phyloP scores from a whole-genome alignment of 2,888 invertebrate species.

The Caenorhabditis becei region DNA sequence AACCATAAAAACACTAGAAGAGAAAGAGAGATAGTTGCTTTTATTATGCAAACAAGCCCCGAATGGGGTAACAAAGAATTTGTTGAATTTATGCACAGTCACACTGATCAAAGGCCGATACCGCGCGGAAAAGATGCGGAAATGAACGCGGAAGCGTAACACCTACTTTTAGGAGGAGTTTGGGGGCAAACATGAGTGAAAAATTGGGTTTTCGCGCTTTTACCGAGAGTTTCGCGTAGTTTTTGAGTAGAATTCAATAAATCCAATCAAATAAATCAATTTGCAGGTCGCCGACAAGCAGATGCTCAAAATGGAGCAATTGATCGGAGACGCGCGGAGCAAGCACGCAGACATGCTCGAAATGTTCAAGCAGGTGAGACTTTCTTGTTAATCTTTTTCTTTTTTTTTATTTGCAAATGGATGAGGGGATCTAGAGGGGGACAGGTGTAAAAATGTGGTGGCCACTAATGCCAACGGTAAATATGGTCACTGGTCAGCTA shows the following conservation, averaged over 20 bases:
- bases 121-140: no score
- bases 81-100: no score
- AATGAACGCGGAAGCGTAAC: no score
- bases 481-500: constrained; percentile 39
- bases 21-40: background rate
- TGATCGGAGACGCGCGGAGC: constrained; percentile 89
- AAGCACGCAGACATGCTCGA: constrained; percentile 87
- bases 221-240: no score
- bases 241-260: background rate
- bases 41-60: constrained; percentile 1
- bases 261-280: background rate
- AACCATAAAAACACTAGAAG: background rate
- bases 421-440: background rate
- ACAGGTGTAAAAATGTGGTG: constrained; percentile 44
- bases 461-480: constrained; percentile 20
- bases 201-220: no score
- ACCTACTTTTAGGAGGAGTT: no score
- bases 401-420: constrained; percentile 22
- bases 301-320: constrained; percentile 83
- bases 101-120: no score
- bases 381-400: background rate
- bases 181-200: no score
- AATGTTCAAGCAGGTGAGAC: constrained; percentile 73
- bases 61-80: no score
- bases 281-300: constrained; percentile 79